Conservation (phyloP, 1,140 invertebrate species). For the Agrilus planipennis region DNA sequence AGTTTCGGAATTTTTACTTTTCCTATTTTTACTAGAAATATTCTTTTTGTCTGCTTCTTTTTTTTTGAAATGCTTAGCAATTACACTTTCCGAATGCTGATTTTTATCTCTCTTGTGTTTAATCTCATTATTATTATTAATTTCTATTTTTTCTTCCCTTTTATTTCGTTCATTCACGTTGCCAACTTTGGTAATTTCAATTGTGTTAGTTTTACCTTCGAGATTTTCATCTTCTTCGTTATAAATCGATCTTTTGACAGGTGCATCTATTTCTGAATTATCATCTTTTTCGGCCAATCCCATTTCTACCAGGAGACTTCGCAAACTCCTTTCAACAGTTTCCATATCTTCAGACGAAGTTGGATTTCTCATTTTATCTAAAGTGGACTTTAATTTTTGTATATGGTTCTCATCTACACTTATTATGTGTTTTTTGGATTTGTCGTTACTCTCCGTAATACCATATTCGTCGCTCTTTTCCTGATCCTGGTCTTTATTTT, state of each 20-base stretch:
- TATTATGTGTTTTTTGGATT: background rate
- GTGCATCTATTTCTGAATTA: constrained; percentile 12
- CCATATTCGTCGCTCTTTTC: constrained; percentile 5
- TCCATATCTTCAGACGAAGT: constrained; percentile 8
- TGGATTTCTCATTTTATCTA: constrained; percentile 3
- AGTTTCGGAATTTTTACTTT: constrained; percentile 2
- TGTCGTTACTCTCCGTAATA: constrained; percentile 7
- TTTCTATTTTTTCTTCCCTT: constrained; percentile 10
- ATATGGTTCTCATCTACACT: background rate
- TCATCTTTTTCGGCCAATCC: constrained; percentile 22
- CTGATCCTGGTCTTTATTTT: constrained; percentile 8
- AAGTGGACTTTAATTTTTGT: constrained; percentile 4
- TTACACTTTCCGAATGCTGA: background rate
- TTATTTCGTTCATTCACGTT: constrained; percentile 9
- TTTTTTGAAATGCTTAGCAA: background rate
- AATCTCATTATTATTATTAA: constrained; percentile 1
- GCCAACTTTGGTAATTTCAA: constrained; percentile 12
- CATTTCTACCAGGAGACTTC: constrained; percentile 24
- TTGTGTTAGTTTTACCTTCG: constrained; percentile 20
- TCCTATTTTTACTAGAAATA: background rate
- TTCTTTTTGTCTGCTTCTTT: background rate
- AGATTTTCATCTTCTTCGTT: constrained; percentile 23
- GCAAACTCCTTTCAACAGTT: constrained; percentile 20
- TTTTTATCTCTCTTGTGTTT: background rate
- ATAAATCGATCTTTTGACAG: constrained; percentile 4